Percentiles rank a stretch among this genome's conserved stretches.
Evolutionary conservation across 2,113 vertebrate genomes (phyloP).

Genomic region (Trichomycterus rosablanca): DNA sequence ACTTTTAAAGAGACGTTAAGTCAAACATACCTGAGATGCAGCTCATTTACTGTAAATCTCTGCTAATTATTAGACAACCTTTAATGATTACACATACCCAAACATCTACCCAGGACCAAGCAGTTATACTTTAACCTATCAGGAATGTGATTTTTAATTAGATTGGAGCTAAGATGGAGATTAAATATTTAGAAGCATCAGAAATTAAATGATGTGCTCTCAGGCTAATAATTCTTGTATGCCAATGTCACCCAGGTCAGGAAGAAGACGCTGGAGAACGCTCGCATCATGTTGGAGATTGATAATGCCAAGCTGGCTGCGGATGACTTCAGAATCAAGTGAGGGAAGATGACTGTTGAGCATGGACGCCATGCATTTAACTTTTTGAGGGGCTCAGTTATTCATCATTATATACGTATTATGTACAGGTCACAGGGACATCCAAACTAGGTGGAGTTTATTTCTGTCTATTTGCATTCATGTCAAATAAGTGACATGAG

Average conservation of each 20-base stretch:
- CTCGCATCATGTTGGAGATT: conserved; percentile 73
- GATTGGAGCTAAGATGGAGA: not conserved
- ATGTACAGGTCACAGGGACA: no score
- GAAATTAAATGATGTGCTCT: no score
- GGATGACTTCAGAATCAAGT: conserved; percentile 79
- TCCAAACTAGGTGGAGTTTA: no score
- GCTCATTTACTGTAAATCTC: not conserved
- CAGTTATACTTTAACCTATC: conserved; percentile 31
- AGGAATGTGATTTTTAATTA: not conserved
- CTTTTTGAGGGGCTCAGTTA: no score
- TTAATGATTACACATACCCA: no score
- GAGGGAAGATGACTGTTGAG: conserved; percentile 44
- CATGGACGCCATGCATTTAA: no score
- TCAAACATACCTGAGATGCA: not conserved
- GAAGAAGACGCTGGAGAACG: conserved; percentile 71
- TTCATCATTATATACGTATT: no score
- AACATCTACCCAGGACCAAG: not conserved
- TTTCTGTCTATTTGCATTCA: no score
- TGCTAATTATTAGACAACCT: no score
- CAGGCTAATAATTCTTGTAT: no score
- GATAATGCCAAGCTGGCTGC: conserved; percentile 78
- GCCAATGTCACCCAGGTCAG: conserved; percentile 60
- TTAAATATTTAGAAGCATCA: not conserved
- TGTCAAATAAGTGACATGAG: no score
- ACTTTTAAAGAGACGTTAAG: not conserved